phyloP scores from a whole-genome alignment of 2,113 vertebrate species.

The Emydocephalus ijimae region DNA sequence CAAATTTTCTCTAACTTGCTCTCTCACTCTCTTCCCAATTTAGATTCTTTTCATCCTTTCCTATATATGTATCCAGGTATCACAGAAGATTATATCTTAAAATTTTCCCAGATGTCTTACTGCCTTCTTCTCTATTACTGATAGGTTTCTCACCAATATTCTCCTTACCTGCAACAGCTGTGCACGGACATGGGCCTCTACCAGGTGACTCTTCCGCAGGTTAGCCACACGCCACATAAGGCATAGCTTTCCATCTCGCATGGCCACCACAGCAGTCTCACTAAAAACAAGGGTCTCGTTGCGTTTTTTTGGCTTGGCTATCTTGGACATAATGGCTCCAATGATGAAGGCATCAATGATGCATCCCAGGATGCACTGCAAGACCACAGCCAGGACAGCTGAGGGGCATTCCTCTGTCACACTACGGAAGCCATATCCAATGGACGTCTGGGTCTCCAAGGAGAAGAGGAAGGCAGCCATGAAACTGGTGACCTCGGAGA shows the following conservation, averaged over 20 bases:
- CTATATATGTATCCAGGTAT: not conserved
- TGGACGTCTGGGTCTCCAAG: conserved; percentile 91
- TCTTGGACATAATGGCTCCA: conserved; percentile 89
- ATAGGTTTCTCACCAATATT: no score
- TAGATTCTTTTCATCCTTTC: not conserved
- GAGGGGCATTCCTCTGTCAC: conserved; percentile 89
- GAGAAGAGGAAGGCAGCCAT: conserved; percentile 90
- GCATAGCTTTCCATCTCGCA: conserved; percentile 83
- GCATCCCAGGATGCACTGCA: conserved; percentile 91
- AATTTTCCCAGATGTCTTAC: not conserved
- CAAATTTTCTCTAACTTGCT: not conserved
- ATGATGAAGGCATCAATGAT: conserved; percentile 91
- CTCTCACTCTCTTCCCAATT: not conserved
- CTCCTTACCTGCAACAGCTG: conserved; percentile 80
- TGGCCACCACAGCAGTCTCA: conserved; percentile 81
- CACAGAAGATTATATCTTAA: not conserved
- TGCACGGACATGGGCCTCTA: conserved; percentile 87
- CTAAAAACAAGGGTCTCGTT: conserved; percentile 88
- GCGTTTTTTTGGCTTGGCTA: conserved; percentile 93
- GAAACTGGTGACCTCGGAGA: conserved; percentile 86
- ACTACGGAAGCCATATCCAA: conserved; percentile 88
- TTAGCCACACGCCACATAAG: conserved; percentile 92
- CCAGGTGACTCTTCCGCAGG: conserved; percentile 85
- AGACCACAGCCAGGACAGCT: conserved; percentile 84
- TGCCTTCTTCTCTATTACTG: not conserved